phyloP scores from a whole-genome alignment of 2,888 invertebrate species.

The Ramazzottius varieornatus region DNA sequence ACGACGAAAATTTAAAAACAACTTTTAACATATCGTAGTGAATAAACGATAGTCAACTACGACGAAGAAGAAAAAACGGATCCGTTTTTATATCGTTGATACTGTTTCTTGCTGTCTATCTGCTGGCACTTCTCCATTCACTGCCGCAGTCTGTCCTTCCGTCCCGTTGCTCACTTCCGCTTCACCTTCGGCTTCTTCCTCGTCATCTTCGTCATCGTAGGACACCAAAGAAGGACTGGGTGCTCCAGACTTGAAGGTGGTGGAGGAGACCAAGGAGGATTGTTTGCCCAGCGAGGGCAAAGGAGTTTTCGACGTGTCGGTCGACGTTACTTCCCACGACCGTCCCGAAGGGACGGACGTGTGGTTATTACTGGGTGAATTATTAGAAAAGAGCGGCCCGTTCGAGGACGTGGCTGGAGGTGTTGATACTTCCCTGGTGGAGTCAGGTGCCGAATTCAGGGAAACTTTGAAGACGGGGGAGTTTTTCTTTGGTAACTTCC shows the following conservation, averaged over 20 bases:
- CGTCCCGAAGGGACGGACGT: background rate
- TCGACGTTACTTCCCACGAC: background rate
- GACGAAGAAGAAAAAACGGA: too few species aligned
- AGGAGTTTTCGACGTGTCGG: background rate
- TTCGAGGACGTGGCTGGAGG: background rate
- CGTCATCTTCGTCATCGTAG: conserved; percentile 76
- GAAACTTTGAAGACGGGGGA: background rate
- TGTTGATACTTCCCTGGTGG: background rate
- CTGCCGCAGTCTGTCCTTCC: too few species aligned
- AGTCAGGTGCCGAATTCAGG: background rate
- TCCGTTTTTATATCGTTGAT: too few species aligned
- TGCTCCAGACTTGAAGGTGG: background rate
- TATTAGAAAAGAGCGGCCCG: background rate
- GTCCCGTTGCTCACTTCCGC: too few species aligned
- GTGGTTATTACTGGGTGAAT: background rate
- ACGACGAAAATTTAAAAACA: too few species aligned
- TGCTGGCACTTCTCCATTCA: too few species aligned
- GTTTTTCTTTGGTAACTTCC: background rate
- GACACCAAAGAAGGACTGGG: conserved; percentile 40
- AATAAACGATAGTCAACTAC: too few species aligned
- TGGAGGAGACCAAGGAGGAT: background rate
- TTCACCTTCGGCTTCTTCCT: too few species aligned
- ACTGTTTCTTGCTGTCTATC: too few species aligned
- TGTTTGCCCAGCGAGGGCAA: background rate
- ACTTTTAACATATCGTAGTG: too few species aligned